Percentiles rank a stretch among this genome's conserved stretches.
Conservation (phyloP, 2,113 vertebrate species). For the Tragelaphus buxtoni region DNA sequence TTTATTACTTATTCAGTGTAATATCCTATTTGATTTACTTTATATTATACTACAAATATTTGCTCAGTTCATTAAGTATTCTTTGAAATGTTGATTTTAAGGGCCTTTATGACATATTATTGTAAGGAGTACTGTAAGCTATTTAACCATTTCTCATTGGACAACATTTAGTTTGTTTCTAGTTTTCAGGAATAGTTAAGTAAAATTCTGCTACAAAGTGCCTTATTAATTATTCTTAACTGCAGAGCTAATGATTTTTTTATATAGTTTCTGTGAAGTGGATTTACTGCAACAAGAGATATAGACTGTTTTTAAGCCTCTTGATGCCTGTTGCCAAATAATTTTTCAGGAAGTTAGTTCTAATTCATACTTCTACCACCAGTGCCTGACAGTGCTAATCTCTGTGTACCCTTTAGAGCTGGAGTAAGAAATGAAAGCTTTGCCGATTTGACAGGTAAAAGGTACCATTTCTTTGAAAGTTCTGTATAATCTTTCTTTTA, state of each 20-base stretch:
- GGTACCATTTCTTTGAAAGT: background rate
- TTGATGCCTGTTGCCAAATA: background rate
- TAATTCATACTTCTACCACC: background rate
- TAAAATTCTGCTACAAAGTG: background rate
- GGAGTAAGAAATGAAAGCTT: background rate
- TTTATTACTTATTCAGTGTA: background rate
- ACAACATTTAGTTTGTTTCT: background rate
- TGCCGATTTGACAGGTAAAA: background rate
- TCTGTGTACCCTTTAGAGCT: background rate
- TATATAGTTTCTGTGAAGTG: background rate
- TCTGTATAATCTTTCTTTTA: background rate
- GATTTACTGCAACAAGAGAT: background rate
- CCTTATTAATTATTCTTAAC: background rate
- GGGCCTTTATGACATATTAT: background rate
- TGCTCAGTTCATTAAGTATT: background rate
- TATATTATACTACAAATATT: background rate
- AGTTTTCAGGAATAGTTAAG: background rate
- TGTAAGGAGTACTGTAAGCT: background rate
- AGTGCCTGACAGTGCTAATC: background rate
- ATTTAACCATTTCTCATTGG: background rate
- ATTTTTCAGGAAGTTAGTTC: background rate
- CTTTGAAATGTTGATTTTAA: background rate
- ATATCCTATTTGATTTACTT: slow-evolving; percentile 3
- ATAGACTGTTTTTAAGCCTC: background rate
- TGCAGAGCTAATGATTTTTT: background rate